Conservation (phyloP, 2,888 invertebrate species). For the Orthonevra nobilis region DNA sequence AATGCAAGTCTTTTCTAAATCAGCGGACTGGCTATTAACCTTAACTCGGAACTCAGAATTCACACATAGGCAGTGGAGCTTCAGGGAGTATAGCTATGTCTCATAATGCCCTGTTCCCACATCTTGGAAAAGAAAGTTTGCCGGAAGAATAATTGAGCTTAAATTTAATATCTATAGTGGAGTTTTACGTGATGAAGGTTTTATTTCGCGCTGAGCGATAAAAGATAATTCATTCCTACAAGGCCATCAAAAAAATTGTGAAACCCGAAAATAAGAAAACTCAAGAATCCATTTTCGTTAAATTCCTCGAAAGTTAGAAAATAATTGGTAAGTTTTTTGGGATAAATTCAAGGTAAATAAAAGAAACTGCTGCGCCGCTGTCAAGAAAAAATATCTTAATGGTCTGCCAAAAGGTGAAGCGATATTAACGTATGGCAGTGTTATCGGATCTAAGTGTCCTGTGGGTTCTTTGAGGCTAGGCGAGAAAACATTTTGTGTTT, state of each 20-base stretch:
- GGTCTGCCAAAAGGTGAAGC: conserved; percentile 43
- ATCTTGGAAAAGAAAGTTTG: conserved; percentile 1
- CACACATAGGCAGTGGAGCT: conserved; percentile 10
- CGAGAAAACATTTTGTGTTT: conserved; percentile 9
- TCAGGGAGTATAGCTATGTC: conserved; percentile 9
- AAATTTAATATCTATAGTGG: too few relatives aligned
- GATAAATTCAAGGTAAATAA: conserved; percentile 52
- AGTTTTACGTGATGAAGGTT: too few relatives aligned
- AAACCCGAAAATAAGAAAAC: conserved; percentile 26
- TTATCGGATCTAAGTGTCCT: conserved; percentile 2
- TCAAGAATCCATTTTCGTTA: conserved; percentile 4
- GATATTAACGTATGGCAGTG: conserved; percentile 45
- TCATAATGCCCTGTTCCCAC: conserved; percentile 10
- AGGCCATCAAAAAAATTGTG: conserved; percentile 39
- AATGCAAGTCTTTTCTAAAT: too few relatives aligned
- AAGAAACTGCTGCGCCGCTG: conserved; percentile 43
- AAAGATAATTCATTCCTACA: conserved; percentile 9
- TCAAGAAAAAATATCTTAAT: conserved; percentile 32
- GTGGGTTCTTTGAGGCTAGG: conserved; percentile 22
- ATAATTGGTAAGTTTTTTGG: conserved; percentile 13
- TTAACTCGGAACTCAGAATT: too few relatives aligned
- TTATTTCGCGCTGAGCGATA: conserved; percentile 21
- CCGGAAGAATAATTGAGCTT: conserved; percentile 26
- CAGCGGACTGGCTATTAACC: too few relatives aligned
- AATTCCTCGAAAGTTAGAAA: conserved; percentile 22